Base-by-base conservation (phyloP, 2,888 invertebrate genomes). In the Mythimna lalbum region DNA sequence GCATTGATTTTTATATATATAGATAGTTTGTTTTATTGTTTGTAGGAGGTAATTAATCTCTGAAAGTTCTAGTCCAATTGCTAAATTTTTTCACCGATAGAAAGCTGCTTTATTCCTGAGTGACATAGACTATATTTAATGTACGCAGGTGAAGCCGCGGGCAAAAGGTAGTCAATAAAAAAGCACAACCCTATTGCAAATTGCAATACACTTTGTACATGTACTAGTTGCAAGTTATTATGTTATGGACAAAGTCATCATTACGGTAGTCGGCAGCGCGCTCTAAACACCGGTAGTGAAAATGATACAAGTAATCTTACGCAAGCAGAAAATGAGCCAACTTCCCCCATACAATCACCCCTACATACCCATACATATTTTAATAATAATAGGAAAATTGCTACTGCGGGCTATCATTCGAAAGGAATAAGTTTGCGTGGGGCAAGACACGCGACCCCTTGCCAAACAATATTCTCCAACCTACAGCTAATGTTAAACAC, bases 351-450 rank as follows among this genome's bases (percentile, higher is more conserved):
- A 55, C 84, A 77, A 66, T 84, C 76, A 84, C 81, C 81, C 83
- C 78, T 71, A 82, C 71, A 76, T 84, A 88, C 83, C 87, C 78
- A 82, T 82, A 85, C 78, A 82, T 86, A 87, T 84, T 89, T 89
- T 88, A 91, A 91, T 92, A 93, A 92, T 90, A 91, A 90, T 86
- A 90, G 89, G 92, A 92, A 94, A 95, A 94, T 94, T 95, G 91
- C 91, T 90, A 90, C 93, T 90, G 90, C 88, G 83, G 89, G 91
- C 93, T 92, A 92, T 91, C 90, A 91, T 92, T 90, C 87, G 83
- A 89, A 89, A 86, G 84, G 84, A 86, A 86, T 86, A 86, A 81
- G 86, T 85, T 88, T 82, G 89, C 90, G 89, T 90, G 88, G 91
- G 91, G 90, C 85, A 85, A 87, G 86, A 84, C 92, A 94, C 91